Conservation (phyloP, 2,888 invertebrate genomes). For the Agonopterix alstromeriana region DNA sequence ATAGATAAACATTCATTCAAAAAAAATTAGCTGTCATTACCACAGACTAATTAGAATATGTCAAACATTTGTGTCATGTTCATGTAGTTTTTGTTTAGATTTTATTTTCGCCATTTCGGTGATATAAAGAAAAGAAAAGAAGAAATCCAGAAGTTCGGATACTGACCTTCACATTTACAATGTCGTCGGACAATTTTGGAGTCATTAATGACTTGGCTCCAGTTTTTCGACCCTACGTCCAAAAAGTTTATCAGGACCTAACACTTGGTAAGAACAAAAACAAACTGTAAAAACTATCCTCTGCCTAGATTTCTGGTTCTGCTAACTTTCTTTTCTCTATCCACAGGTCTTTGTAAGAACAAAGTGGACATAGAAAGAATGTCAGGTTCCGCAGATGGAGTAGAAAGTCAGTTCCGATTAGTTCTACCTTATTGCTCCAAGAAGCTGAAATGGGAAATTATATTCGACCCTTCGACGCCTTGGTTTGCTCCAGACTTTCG, state of each 20-base stretch:
- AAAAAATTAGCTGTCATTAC: no score
- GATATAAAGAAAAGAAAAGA: no score
- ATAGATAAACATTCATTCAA: no score
- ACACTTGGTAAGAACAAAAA: conserved; percentile 45
- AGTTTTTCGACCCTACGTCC: conserved; percentile 60
- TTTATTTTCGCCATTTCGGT: no score
- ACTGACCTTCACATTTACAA: conserved; percentile 12
- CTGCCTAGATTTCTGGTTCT: no score
- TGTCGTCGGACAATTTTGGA: conserved; percentile 39
- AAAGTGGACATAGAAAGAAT: conserved; percentile 66
- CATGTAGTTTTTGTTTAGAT: no score
- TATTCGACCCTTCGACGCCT: conserved; percentile 79
- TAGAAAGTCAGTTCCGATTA: conserved; percentile 77
- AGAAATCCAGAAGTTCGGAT: no score
- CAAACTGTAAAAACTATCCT: not conserved
- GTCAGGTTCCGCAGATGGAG: conserved; percentile 38
- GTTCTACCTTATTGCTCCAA: conserved; percentile 83
- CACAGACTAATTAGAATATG: no score
- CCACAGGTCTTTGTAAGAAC: conserved; percentile 60
- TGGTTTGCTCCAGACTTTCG: conserved; percentile 85
- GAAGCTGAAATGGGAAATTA: conserved; percentile 81
- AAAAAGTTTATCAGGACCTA: conserved; percentile 60
- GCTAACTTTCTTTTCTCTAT: not conserved
- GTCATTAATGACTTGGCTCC: conserved; percentile 54
- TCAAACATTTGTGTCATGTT: no score